These are phyloP conservation scores for Rhinoptilus africanus DNA, from an alignment of 2,113 vertebrate genomes.

Conservation along the genomic window DNA sequence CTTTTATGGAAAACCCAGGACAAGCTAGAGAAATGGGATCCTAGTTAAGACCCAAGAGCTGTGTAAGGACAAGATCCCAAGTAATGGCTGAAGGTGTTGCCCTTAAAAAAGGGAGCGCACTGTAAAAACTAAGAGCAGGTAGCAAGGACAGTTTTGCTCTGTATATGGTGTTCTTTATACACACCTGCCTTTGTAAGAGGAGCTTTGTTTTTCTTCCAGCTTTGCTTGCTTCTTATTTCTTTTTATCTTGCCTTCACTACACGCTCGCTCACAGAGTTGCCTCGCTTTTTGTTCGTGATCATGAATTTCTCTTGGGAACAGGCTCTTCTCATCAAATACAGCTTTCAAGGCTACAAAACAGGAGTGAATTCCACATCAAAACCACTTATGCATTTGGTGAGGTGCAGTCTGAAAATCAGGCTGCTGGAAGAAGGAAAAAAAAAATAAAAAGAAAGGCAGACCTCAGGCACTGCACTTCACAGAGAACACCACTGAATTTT, in stretches of 20 bases:
- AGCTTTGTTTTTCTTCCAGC: constrained; percentile 56
- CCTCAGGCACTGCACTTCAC: background rate
- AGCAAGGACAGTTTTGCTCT: background rate
- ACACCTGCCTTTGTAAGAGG: background rate
- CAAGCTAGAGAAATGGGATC: background rate
- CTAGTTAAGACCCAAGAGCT: background rate
- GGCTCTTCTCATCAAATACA: constrained; percentile 75
- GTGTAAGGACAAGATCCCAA: background rate
- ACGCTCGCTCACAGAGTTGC: constrained; percentile 19
- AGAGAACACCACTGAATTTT: background rate
- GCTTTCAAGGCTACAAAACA: constrained; percentile 72
- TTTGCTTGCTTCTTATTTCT: constrained; percentile 56
- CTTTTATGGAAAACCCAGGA: background rate
- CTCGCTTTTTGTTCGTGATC: constrained; percentile 65
- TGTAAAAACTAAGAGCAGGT: background rate
- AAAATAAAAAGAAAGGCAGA: background rate
- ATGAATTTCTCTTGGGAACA: constrained; percentile 78
- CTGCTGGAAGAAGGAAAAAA: background rate
- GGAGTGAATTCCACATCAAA: constrained; percentile 53
- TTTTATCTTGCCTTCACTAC: constrained; percentile 49
- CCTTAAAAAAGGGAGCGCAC: background rate
- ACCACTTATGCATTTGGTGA: constrained; percentile 19
- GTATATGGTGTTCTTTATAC: background rate
- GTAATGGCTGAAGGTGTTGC: background rate
- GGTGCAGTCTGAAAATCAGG: background rate